A percentile compares a stretch with the other conserved stretches of the same genome.
phyloP scores from a whole-genome alignment of 2,113 vertebrate genomes.

The Microcebus murinus region DNA sequence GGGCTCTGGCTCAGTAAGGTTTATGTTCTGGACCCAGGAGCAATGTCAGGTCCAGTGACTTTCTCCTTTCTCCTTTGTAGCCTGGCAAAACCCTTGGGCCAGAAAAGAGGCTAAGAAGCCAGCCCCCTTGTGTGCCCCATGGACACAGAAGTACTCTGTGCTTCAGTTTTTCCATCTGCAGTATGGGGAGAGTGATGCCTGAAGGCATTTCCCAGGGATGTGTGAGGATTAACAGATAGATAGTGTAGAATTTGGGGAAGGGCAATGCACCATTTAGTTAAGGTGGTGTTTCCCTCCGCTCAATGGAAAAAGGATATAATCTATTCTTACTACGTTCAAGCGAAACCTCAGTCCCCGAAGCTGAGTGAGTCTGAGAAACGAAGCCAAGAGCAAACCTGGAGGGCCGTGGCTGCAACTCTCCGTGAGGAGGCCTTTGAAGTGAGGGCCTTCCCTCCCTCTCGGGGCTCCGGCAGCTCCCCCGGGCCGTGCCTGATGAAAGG shows the following conservation, averaged over 20 bases:
- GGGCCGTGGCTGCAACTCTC: constrained; percentile 29
- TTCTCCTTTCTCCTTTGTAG: neutral
- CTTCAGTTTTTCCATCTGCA: neutral
- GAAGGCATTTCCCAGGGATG: neutral
- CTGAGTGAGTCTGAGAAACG: constrained; percentile 31
- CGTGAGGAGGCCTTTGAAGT: constrained; percentile 62
- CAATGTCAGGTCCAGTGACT: neutral
- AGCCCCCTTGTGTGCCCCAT: neutral
- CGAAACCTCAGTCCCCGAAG: constrained; percentile 19
- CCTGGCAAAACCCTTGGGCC: neutral
- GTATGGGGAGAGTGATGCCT: neutral
- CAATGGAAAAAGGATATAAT: neutral
- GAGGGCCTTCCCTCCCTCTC: constrained; percentile 31
- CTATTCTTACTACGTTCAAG: neutral
- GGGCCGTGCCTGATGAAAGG: constrained; percentile 63
- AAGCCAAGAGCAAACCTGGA: constrained; percentile 65
- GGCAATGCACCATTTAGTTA: neutral
- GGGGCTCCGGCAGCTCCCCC: constrained; percentile 59
- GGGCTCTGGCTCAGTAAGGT: neutral
- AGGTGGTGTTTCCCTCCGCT: neutral
- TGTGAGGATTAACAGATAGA: neutral
- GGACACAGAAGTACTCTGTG: neutral
- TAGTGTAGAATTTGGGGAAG: neutral
- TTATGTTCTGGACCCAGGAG: neutral
- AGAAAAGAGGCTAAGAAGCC: neutral